phyloP scores from a whole-genome alignment of 2,797 vertebrate species.

The Acanthiza pusilla region DNA sequence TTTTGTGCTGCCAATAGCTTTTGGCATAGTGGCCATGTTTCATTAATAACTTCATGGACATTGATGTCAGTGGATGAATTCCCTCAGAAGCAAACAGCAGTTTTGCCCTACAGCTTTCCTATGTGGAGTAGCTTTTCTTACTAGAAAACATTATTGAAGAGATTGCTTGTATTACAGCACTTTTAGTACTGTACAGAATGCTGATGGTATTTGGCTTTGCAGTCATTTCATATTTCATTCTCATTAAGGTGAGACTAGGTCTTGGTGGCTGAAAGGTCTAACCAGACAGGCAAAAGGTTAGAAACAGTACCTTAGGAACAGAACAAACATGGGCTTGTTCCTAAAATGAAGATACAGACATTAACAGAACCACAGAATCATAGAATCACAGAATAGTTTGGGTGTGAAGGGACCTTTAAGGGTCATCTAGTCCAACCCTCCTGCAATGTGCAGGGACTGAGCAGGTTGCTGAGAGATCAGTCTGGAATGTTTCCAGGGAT shows the following conservation, averaged over 20 bases:
- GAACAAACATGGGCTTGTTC: background rate
- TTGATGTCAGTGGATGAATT: background rate
- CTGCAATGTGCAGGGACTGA: background rate
- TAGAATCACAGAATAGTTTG: background rate
- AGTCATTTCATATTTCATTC: background rate
- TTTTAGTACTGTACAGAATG: background rate
- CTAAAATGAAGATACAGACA: background rate
- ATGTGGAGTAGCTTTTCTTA: background rate
- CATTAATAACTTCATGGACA: background rate
- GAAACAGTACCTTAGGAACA: background rate
- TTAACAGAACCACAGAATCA: background rate
- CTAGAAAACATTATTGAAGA: background rate
- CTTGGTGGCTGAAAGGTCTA: background rate
- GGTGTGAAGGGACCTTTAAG: background rate
- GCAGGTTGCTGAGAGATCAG: background rate
- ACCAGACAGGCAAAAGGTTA: background rate
- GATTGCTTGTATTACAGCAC: background rate
- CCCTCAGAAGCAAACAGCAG: background rate
- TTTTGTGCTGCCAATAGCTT: background rate
- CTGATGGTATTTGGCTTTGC: background rate
- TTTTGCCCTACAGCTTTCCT: background rate
- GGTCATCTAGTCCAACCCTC: background rate
- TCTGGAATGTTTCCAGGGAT: background rate
- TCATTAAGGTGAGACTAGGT: background rate
- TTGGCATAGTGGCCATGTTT: background rate